A percentile compares a stretch with the other conserved stretches of the same genome.
Conservation (phyloP, 2,797 vertebrate genomes). For the Microhierax caerulescens region DNA sequence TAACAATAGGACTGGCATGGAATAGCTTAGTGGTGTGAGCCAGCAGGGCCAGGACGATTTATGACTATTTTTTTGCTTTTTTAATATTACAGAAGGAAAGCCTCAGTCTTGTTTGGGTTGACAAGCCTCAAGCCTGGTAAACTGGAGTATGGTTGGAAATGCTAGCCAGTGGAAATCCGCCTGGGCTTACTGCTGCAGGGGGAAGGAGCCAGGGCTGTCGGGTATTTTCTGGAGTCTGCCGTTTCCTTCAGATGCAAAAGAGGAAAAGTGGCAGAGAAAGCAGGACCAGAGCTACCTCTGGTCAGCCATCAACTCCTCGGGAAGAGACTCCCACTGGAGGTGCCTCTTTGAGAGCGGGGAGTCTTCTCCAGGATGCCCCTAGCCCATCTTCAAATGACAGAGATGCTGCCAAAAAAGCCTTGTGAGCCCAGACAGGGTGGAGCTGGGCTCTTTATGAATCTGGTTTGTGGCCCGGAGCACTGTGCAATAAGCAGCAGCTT, state of each 20-base stretch:
- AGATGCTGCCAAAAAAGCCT: slow-evolving; percentile 19
- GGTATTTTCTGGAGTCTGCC: background rate
- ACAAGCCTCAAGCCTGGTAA: slow-evolving; percentile 36
- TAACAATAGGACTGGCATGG: slow-evolving; percentile 64
- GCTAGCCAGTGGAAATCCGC: slow-evolving; percentile 1
- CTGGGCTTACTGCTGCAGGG: background rate
- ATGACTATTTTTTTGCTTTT: background rate
- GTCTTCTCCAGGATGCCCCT: background rate
- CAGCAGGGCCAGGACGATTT: slow-evolving; percentile 61
- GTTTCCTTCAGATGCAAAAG: background rate
- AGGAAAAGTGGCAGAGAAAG: background rate
- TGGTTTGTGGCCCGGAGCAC: slow-evolving; percentile 39
- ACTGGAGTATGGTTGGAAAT: background rate
- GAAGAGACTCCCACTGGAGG: background rate
- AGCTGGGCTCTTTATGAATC: slow-evolving; percentile 51
- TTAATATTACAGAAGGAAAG: slow-evolving; percentile 50
- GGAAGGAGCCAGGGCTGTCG: background rate
- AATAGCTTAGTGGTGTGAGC: slow-evolving; percentile 30
- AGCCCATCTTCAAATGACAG: background rate
- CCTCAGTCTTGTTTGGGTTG: slow-evolving; percentile 41
- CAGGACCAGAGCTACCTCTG: background rate
- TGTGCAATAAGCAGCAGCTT: slow-evolving; percentile 54
- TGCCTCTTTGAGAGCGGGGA: background rate
- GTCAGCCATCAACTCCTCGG: background rate
- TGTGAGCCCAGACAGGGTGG: slow-evolving; percentile 59